A percentile compares a stretch with the other conserved stretches of the same genome.
Evolutionary conservation across 23 tunicate species (phyloP).

Genomic region (Styela clava): DNA sequence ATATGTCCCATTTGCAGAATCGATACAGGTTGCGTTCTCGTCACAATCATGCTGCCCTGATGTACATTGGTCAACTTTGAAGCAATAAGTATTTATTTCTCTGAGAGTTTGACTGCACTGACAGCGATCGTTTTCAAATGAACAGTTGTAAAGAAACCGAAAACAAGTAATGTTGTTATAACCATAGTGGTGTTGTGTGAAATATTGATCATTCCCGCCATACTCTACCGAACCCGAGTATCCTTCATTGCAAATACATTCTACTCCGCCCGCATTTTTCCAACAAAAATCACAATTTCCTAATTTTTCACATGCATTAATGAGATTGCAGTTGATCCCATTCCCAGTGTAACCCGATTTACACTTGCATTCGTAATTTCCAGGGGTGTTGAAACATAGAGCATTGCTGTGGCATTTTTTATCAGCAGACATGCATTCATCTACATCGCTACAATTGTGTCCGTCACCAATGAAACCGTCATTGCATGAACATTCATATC

Average conservation of each 20-base stretch:
- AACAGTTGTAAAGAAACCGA: not conserved
- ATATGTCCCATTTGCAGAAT: not conserved
- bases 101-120: too few relatives aligned
- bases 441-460: slow-evolving; percentile 44
- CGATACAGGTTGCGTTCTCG: not conserved
- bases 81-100: not conserved
- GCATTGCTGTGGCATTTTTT: slow-evolving; percentile 14
- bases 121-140: not conserved
- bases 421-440: slow-evolving; percentile 28
- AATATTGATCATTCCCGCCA: too few relatives aligned
- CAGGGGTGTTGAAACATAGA: slow-evolving; percentile 10
- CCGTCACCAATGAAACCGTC: slow-evolving; percentile 78
- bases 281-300: slow-evolving; percentile 69
- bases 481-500: slow-evolving; percentile 56
- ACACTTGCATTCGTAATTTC: slow-evolving; percentile 17
- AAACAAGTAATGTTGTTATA: not conserved
- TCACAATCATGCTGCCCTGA: not conserved
- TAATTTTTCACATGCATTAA: slow-evolving; percentile 30
- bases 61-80: not conserved
- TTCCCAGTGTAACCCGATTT: slow-evolving; percentile 4
- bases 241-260: not conserved
- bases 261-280: not conserved
- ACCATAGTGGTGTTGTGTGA: not conserved
- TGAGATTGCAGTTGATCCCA: slow-evolving; percentile 9
- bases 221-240: too few relatives aligned